Base-by-base conservation (phyloP, 2,888 invertebrate genomes). In the Aproaerema taeniolella region DNA sequence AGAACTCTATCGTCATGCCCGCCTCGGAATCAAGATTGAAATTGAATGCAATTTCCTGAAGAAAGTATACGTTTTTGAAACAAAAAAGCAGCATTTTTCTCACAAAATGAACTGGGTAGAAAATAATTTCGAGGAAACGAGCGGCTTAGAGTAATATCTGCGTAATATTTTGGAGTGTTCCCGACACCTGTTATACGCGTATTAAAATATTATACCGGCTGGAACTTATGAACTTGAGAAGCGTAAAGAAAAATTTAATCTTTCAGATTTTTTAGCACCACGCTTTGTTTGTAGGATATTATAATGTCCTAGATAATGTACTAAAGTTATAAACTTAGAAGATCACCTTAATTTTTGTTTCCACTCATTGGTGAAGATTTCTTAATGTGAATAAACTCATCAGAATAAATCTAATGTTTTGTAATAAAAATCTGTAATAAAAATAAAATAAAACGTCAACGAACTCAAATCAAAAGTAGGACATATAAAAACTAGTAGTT, bases 161-260 rank as follows among this genome's bases (percentile, higher is more conserved):
- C 2, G 29, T 29, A 8, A 43, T 33, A 41, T 44, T 36, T 38
- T 34, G 33, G 32, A 37, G 42, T 30, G 20, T 42, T 32, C 39
- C 52, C 52, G 50, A 58, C 57, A 58, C 55, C 56, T 52, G 56
- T 45, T 56, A 49, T 47, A 46, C 42, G 39, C 43, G 52, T 61
- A 56, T 64, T 62, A 65, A 64, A 65, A 60, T 31, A 61, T 63
- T 61, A 64, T 62, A 54, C 57, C 47, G 61, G 53, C 45, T 53
- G 56, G 65, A 59, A 61, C 64, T 67, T 60, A 65, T 61, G 52
- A 61, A 61, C 55, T 52, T 53, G 53, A 59, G 58, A 58, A 45
- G 67, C 66, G 66, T 67, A 69, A 68, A 65, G 66, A 67, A 73
- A 62, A 69, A 67, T 70, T 67, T 76, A 71, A 74, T 73, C 66